Conservation (phyloP, 2,888 invertebrate species). For the Microdon myrmicae region DNA sequence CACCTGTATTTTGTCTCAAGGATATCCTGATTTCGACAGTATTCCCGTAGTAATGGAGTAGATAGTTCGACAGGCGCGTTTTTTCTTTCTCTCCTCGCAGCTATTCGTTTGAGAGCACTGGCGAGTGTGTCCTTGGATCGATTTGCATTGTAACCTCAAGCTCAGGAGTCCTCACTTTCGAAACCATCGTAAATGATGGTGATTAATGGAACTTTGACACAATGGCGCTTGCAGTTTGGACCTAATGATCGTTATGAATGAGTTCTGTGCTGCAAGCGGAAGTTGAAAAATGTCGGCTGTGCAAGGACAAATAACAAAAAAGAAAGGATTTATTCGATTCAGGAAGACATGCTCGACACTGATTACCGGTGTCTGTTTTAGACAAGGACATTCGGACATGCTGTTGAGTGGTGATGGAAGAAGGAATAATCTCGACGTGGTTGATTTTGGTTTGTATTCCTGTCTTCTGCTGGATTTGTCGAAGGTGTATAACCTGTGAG, state of each 20-base stretch:
- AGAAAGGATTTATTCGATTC: conserved; percentile 24
- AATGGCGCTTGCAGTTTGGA: conserved; percentile 46
- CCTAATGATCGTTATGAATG: conserved; percentile 53
- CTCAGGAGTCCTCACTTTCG: conserved; percentile 21
- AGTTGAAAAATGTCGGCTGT: conserved; percentile 49
- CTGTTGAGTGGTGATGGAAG: conserved; percentile 27
- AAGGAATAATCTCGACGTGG: conserved; percentile 37
- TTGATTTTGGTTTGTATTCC: conserved; percentile 33
- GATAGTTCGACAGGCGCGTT: conserved; percentile 22
- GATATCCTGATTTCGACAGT: conserved; percentile 16
- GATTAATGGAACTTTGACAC: conserved; percentile 51
- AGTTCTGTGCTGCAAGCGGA: conserved; percentile 41
- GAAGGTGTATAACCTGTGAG: conserved; percentile 15
- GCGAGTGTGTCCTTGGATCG: conserved; percentile 20
- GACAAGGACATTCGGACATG: conserved; percentile 49
- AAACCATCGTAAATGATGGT: conserved; percentile 44
- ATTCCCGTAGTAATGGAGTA: conserved; percentile 21
- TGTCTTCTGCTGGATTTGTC: background rate
- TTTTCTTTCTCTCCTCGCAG: background rate
- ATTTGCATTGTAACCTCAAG: conserved; percentile 48
- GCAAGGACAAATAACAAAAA: conserved; percentile 35
- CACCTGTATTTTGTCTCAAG: background rate
- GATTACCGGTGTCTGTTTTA: conserved; percentile 51
- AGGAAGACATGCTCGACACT: conserved; percentile 47
- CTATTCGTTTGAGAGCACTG: too few species aligned